Evolutionary conservation across 1,140 invertebrate genomes (phyloP).

Genomic region (Rhopalosiphum padi): DNA sequence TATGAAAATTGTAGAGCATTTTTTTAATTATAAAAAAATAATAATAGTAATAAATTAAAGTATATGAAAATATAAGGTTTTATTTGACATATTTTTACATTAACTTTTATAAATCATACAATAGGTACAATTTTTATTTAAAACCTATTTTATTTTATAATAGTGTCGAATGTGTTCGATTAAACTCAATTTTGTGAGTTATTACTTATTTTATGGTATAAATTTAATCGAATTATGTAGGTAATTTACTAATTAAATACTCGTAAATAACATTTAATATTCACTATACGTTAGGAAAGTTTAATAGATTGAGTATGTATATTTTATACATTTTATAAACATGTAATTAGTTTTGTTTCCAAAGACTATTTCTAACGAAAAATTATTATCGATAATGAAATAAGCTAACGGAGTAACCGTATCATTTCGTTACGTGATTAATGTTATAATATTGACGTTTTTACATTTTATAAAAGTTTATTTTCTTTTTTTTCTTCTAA

Average conservation of each 20-base stretch:
- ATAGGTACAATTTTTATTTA: background rate
- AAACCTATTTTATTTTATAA: background rate
- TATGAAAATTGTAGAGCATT: background rate
- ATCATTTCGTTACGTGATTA: background rate
- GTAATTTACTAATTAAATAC: background rate
- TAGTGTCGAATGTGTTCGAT: background rate
- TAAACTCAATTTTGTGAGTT: background rate
- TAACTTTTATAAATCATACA: background rate
- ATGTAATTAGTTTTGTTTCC: background rate
- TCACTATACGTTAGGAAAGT: background rate
- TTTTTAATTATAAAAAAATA: background rate
- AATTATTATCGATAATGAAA: background rate
- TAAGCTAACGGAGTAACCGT: background rate
- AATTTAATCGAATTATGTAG: background rate
- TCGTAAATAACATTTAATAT: background rate
- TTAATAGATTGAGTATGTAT: background rate
- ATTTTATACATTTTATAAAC: background rate
- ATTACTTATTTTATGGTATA: background rate
- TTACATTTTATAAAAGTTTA: background rate
- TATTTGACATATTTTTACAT: background rate
- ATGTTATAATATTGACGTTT: background rate
- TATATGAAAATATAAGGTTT: background rate
- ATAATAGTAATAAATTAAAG: background rate
- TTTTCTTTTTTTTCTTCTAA: background rate
- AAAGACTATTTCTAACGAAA: background rate